Evolutionary conservation across 2,797 vertebrate genomes (phyloP).

Genomic region (Lemur catta): DNA sequence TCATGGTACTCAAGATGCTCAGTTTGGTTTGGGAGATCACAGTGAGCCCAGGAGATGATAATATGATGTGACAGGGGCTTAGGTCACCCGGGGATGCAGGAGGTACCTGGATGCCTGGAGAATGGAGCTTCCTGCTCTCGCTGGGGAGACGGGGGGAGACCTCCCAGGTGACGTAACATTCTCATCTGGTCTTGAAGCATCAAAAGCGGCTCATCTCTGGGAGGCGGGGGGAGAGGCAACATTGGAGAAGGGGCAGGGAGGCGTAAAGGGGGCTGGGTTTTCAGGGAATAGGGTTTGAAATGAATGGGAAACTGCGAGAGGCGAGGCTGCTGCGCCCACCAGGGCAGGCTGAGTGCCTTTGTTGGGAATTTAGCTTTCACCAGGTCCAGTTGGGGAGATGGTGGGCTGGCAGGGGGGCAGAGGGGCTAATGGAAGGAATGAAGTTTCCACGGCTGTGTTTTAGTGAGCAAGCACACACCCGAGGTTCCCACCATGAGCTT

Average conservation of each 20-base stretch:
- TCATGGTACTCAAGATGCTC: background rate
- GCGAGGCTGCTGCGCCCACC: rapidly evolving
- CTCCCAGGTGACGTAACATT: background rate
- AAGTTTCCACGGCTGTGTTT: background rate
- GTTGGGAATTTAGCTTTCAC: too few species aligned
- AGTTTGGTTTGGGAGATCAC: background rate
- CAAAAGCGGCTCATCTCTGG: background rate
- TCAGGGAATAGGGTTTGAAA: background rate
- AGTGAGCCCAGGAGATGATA: too few species aligned
- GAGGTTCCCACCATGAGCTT: background rate
- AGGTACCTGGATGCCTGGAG: background rate
- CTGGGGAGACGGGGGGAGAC: background rate
- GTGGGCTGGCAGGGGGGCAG: rapidly evolving
- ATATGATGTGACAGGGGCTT: rapidly evolving
- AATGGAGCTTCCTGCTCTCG: background rate
- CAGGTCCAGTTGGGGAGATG: background rate
- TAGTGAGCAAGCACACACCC: rapidly evolving
- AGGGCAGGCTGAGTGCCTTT: rapidly evolving
- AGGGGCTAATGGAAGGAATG: background rate
- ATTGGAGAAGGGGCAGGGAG: background rate
- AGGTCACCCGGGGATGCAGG: rapidly evolving
- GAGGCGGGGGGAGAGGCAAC: rapidly evolving
- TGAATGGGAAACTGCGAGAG: too few species aligned
- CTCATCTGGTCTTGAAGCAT: background rate
- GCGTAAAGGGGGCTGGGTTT: background rate